Percentiles rank a stretch among this genome's conserved stretches.
Conservation (phyloP, 2,113 vertebrate species). For the Ancistrus triradiatus region DNA sequence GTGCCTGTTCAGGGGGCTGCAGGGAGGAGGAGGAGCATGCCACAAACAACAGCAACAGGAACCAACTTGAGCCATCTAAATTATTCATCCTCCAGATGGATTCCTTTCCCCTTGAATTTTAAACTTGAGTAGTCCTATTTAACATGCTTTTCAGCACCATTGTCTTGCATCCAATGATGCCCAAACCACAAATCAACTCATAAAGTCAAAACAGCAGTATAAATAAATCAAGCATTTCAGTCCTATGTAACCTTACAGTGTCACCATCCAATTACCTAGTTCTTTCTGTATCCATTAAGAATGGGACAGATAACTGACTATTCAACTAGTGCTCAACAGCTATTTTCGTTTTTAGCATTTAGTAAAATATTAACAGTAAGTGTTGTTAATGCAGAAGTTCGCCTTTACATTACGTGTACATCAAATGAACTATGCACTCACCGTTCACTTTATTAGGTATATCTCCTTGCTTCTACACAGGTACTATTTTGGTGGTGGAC, state of each 20-base stretch:
- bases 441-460: no score
- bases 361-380: no score
- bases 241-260: background rate
- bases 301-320: no score
- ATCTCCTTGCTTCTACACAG: no score
- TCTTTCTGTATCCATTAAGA: background rate
- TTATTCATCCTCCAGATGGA: slow-evolving; percentile 99
- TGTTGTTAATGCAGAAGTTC: no score
- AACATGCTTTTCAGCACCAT: slow-evolving; percentile 37
- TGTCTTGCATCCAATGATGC: slow-evolving; percentile 42
- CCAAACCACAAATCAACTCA: slow-evolving; percentile 61
- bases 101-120: slow-evolving; percentile 86
- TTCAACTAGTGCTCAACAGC: no score
- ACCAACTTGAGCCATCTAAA: slow-evolving; percentile 98
- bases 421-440: no score
- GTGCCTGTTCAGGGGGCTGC: slow-evolving; percentile 62
- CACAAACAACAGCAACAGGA: slow-evolving; percentile 96
- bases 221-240: background rate
- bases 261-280: background rate
- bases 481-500: no score
- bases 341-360: no score
- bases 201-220: slow-evolving; percentile 51
- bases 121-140: slow-evolving; percentile 69
- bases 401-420: no score
- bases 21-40: slow-evolving; percentile 62